phyloP scores from a whole-genome alignment of 2,797 vertebrate genomes.

The Falco columbarius region DNA sequence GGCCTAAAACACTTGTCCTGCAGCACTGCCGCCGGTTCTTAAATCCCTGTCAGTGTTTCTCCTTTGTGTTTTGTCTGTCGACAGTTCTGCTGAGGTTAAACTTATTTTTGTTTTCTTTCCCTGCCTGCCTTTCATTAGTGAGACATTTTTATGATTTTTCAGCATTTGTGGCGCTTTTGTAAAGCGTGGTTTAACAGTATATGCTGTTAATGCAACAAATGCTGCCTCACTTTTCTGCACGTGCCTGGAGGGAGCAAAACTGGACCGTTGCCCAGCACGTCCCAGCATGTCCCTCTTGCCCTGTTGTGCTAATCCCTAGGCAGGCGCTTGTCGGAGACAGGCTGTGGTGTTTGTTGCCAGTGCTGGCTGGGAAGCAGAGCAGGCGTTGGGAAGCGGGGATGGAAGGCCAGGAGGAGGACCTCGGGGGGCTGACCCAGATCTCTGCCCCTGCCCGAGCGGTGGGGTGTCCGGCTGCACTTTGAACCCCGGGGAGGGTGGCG shows the following conservation, averaged over 20 bases:
- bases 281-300: not conserved
- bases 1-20: not conserved
- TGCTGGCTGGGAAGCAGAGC: not conserved
- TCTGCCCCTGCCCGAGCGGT: not conserved
- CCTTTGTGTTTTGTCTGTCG: not conserved
- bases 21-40: not conserved
- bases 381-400: not conserved
- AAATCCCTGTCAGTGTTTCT: not conserved
- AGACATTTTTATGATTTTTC: not conserved
- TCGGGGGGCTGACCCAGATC: not conserved
- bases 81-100: not conserved
- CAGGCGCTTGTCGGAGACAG: not conserved
- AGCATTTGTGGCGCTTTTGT: not conserved
- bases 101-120: not conserved
- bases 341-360: rapidly evolving
- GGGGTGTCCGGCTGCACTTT: not conserved
- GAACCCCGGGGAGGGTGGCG: not conserved
- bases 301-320: not conserved
- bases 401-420: rapidly evolving
- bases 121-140: not conserved
- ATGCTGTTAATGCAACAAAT: not conserved
- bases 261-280: rapidly evolving
- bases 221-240: not conserved
- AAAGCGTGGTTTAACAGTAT: not conserved
- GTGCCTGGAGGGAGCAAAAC: not conserved